These are phyloP conservation scores for Apocheima hispidaria DNA, from an alignment of 2,888 invertebrate species.

Conservation along the genomic window DNA sequence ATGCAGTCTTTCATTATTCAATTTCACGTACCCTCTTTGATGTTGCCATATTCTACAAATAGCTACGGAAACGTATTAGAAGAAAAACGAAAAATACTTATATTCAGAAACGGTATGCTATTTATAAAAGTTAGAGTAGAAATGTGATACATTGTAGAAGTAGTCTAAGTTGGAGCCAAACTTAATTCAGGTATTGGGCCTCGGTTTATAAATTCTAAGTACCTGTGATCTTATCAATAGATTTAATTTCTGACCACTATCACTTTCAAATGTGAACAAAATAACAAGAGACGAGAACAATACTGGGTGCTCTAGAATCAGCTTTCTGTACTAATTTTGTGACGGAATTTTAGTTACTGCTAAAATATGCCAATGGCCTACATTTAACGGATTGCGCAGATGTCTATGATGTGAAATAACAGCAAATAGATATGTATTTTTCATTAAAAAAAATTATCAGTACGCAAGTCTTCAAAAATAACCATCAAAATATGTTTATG, in stretches of 20 bases:
- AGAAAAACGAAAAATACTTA: conserved; percentile 38
- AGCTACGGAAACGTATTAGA: conserved; percentile 41
- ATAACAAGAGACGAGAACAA: not conserved
- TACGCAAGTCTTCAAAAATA: conserved; percentile 10
- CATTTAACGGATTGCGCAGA: conserved; percentile 7
- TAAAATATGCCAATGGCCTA: conserved; percentile 2
- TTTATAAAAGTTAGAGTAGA: conserved; percentile 31
- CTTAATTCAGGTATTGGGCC: conserved; percentile 27
- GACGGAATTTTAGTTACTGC: not conserved
- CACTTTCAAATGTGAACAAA: not conserved
- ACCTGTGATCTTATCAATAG: not conserved
- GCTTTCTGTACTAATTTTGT: not conserved
- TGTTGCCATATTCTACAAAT: conserved; percentile 40
- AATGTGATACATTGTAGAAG: conserved; percentile 32
- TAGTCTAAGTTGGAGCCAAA: conserved; percentile 23
- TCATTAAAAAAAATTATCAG: conserved; percentile 1
- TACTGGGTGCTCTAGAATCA: not conserved
- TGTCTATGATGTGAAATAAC: conserved; percentile 6
- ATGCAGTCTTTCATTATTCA: conserved; percentile 43
- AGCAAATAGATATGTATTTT: conserved; percentile 2
- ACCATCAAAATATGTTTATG: conserved; percentile 19
- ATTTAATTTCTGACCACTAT: not conserved
- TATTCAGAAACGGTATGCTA: conserved; percentile 30
- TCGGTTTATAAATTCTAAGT: not conserved
- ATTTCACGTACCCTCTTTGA: conserved; percentile 43